Evolutionary conservation across 2,888 invertebrate genomes (phyloP), one percentile per base, ranked within the genome.

Genomic region (Temnothorax unifasciatus): DNA sequence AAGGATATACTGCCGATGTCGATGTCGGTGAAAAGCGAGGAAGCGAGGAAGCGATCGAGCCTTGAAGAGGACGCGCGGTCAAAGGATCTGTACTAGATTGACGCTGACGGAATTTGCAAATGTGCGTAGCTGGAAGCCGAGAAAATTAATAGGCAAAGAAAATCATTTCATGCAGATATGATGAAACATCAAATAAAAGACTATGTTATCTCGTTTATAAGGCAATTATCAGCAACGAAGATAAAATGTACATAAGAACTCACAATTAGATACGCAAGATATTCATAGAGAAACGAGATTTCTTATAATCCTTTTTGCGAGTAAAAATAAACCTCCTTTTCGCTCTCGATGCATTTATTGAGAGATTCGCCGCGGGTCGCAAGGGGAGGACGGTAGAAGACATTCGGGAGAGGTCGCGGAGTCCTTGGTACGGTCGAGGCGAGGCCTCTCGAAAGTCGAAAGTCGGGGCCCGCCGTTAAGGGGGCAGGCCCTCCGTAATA

Each of bases 401-500:
- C 38, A 25, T 38, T 68, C 11, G n/a, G 18, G 29, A 77, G 68
- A 77, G 68, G 29, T 77, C 54, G 66, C 66, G 13, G 18, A 54
- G 41, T 77, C 54, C 41, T 52, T 76, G 52, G 25, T 21, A 25
- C 15, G 44, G 34, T 5, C 38, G 47, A 57, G 47, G 9, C 29
- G 29, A 29, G 29, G 29, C 29, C 29, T 44, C 69, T 79, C 50
- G 52, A 79, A 54, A 82, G 34, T 82, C 64, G 68, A 85, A 84
- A 85, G 82, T 64, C 29, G 29, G 63, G 52, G 41, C 73, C 13
- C 34, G 61, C 54, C 61, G 76, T 84, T 82, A 74, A 64, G 44
- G 52, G 61, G 71, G 52, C 71, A 59, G 34, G 44, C 15, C 25
- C 38, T 44, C 57, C 61, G 87, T 76, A 89, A 90, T 90, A 89